Evolutionary conservation across 1,140 invertebrate species (phyloP).

Genomic region (Metaphire vulgaris): DNA sequence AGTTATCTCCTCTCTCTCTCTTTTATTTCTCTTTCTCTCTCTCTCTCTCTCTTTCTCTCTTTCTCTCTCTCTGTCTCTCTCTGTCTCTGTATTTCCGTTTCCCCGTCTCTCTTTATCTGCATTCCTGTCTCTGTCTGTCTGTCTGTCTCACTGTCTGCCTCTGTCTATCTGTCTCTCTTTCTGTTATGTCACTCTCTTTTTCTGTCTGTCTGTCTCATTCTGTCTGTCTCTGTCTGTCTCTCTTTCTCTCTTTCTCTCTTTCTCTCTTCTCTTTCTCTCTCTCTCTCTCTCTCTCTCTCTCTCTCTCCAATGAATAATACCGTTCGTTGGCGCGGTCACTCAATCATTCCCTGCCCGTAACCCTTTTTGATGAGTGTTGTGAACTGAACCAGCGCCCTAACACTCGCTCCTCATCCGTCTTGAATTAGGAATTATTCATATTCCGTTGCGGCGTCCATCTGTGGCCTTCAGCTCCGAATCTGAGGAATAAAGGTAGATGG

Average conservation of each 20-base stretch:
- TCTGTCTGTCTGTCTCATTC: no score
- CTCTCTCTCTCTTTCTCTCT: neutral
- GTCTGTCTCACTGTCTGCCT: neutral
- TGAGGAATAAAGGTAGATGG: no score
- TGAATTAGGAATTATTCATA: no score
- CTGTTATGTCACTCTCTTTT: neutral
- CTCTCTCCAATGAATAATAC: neutral
- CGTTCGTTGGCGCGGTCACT: neutral
- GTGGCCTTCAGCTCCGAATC: no score
- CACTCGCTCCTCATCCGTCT: no score
- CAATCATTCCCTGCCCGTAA: neutral
- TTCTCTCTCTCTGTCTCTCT: neutral
- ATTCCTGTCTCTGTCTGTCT: neutral
- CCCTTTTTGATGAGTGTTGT: no score
- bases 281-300: neutral
- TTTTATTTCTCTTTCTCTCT: neutral
- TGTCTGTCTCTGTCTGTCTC: no score
- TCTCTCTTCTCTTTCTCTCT: neutral
- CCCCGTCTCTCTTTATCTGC: neutral
- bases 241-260: constrained; percentile 6
- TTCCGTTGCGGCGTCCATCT: no score
- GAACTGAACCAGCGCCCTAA: no score
- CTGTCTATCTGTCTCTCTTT: neutral
- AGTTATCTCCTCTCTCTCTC: neutral
- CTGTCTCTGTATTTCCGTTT: neutral